phyloP scores from a whole-genome alignment of 2,113 vertebrate genomes.

The Hiodon tergisus region DNA sequence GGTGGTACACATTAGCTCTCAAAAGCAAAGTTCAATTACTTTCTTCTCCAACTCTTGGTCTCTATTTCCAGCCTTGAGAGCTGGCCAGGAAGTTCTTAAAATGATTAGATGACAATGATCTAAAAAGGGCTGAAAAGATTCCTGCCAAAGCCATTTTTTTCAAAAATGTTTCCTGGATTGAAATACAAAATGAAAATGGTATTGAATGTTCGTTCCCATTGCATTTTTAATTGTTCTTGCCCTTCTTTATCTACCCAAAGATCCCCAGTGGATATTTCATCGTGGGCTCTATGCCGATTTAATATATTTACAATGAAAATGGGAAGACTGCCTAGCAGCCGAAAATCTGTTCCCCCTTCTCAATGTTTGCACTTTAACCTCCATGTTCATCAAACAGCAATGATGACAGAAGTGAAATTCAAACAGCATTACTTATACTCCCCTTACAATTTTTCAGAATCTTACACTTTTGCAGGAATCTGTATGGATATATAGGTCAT shows the following conservation, averaged over 20 bases:
- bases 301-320: background rate
- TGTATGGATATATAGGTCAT: too few species aligned
- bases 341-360: background rate
- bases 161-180: background rate
- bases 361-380: background rate
- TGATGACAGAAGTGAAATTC: background rate
- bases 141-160: constrained; percentile 14
- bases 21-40: background rate
- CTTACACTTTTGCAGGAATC: background rate
- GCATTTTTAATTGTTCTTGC: constrained; percentile 5
- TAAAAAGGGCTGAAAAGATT: constrained; percentile 6
- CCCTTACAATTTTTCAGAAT: background rate
- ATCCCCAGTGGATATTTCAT: background rate
- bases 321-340: background rate
- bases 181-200: constrained; percentile 2
- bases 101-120: constrained; percentile 4
- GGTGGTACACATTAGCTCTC: constrained; percentile 7
- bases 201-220: constrained; percentile 1
- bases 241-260: background rate
- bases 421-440: background rate
- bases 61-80: constrained; percentile 1
- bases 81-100: constrained; percentile 16
- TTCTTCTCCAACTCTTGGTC: background rate
- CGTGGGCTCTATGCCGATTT: background rate
- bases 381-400: background rate